These are phyloP conservation scores for Gymnocypris eckloni DNA, from an alignment of 2,797 vertebrate genomes.

Conservation along the genomic window DNA sequence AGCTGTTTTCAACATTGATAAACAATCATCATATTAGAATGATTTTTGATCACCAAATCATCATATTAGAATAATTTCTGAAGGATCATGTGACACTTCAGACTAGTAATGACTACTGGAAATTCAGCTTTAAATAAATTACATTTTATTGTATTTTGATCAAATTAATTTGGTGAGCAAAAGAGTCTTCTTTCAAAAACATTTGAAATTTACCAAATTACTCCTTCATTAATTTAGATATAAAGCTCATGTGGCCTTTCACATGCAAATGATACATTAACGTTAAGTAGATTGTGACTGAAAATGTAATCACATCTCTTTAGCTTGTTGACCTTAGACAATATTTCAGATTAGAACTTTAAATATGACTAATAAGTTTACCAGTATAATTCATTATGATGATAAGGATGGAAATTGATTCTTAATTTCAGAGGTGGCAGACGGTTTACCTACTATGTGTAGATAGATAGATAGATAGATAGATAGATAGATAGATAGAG, in stretches of 20 bases:
- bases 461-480: background rate
- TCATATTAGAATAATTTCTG: background rate
- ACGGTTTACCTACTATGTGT: background rate
- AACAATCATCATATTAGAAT: background rate
- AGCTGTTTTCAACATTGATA: background rate
- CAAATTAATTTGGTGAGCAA: background rate
- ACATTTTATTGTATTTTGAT: background rate
- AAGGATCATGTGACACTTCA: too few species aligned
- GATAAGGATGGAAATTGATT: slow-evolving; percentile 2
- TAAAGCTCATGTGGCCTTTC: background rate
- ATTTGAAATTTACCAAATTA: background rate
- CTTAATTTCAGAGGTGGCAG: background rate
- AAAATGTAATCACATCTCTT: background rate
- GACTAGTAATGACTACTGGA: background rate
- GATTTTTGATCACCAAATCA: too few species aligned
- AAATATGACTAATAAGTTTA: background rate
- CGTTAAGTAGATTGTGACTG: background rate
- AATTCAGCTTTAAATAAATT: background rate
- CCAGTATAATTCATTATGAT: background rate
- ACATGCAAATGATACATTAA: background rate
- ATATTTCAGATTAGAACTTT: background rate
- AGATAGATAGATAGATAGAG: background rate
- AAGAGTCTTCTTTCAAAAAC: background rate
- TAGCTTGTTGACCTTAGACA: slow-evolving; percentile 9
- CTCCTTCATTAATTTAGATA: background rate